Percentiles rank a stretch among this genome's conserved stretches.
Evolutionary conservation across 2,797 vertebrate species (phyloP).

Genomic region (Xenopus petersii): DNA sequence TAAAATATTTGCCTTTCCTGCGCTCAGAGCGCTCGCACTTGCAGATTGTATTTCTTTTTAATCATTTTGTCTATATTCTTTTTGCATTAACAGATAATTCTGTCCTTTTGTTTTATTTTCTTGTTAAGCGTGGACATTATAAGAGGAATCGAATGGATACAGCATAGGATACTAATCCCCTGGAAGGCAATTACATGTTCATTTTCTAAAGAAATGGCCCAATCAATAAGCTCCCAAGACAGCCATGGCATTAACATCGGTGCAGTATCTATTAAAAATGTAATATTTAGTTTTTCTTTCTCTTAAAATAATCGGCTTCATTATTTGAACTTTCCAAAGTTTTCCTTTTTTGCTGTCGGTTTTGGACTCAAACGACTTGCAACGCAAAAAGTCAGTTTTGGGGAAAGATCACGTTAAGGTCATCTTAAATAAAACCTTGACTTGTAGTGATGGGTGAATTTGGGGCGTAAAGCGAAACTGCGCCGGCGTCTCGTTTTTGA

Average conservation of each 20-base stretch:
- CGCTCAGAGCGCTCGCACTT: too few relatives aligned
- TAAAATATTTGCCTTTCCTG: too few relatives aligned
- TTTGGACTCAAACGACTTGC: too few relatives aligned
- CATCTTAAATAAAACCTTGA: too few relatives aligned
- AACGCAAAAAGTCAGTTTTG: too few relatives aligned
- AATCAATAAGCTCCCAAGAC: conserved; percentile 44
- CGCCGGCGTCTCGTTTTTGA: too few relatives aligned
- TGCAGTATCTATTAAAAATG: conserved; percentile 42
- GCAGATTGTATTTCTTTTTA: conserved; percentile 5
- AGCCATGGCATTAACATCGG: conserved; percentile 35
- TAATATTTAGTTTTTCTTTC: conserved; percentile 38
- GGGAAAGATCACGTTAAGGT: too few relatives aligned
- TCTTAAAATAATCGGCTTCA: too few relatives aligned
- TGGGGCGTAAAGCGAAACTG: too few relatives aligned
- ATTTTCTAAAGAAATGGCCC: conserved; percentile 45
- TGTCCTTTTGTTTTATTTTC: conserved; percentile 26
- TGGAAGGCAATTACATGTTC: conserved; percentile 39
- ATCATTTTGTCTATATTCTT: conserved; percentile 9
- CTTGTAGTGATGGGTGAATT: too few relatives aligned
- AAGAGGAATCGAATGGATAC: conserved; percentile 33
- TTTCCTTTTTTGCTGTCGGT: not conserved
- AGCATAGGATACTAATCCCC: conserved; percentile 29
- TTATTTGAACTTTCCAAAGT: too few relatives aligned
- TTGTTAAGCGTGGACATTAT: conserved; percentile 28
- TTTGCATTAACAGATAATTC: conserved; percentile 25